Evolutionary conservation across 2,113 vertebrate genomes (phyloP), one percentile per base, ranked within the genome.

Genomic region (Guaruba guarouba): DNA sequence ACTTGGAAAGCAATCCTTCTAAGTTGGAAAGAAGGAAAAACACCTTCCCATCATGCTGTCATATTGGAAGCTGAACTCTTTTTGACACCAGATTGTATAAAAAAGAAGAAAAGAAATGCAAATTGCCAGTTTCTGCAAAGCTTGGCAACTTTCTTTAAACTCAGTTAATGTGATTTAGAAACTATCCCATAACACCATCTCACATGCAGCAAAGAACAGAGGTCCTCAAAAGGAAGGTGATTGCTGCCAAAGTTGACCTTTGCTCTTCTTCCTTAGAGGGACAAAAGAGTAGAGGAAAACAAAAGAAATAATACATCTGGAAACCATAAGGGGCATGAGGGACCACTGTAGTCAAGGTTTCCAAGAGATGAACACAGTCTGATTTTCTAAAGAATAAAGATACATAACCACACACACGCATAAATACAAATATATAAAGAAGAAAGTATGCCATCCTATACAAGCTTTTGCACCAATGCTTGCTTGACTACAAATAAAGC

Each of bases 1-100:
- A 73, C 91, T 95, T 89, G 74, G 78, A 95, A 94, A 80, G 78
- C 23, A 79, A 64, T 66, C 59, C 61, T 93, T 84, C 91, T 89
- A 85, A 91, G 82, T 76, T 84, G 67, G 74, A 87, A 86, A 92
- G 86, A 79, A 90, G 81, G 44, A 87, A 86, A 55, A 86, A 59
- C 90, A 86, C 91, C 94, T 82, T 94, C 84, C 70, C 90, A 82
- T 66, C 82, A 24, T 46, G 52, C 71, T 91, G 84, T 88, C 73
- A 88, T 37, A 41, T 27, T 67, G 73, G 66, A 94, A 62, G 71
- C 33, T 89, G 89, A 96, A 93, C 86, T 90, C 80, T 64, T 91
- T 75, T 84, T 82, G 82, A 97, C 88, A 89, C 66, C 63, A 95
- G 43, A 91, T 75, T 71, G 55, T 84, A 77, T 92, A 77, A 93